A percentile compares a stretch with the other conserved stretches of the same genome.
Conservation (phyloP, 1,140 invertebrate species). For the Lamellibrachia luymesi region DNA sequence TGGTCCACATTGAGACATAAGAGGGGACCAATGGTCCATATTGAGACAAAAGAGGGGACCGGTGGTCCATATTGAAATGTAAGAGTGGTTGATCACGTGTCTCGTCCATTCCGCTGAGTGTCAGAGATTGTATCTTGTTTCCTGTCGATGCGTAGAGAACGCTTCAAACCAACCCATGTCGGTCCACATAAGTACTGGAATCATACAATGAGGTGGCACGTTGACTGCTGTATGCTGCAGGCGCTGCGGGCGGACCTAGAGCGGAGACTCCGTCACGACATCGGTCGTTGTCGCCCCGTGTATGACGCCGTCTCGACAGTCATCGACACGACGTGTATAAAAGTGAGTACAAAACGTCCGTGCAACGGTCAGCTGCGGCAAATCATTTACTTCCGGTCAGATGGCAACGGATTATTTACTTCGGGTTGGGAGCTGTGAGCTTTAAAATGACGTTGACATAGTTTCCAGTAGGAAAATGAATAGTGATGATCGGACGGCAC, state of each 20-base stretch:
- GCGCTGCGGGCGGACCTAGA: neutral
- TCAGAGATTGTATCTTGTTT: neutral
- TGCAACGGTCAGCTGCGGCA: too few relatives aligned
- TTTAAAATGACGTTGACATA: too few relatives aligned
- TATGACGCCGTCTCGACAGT: conserved; percentile 7
- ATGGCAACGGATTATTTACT: too few relatives aligned
- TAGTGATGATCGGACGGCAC: too few relatives aligned
- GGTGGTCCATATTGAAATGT: neutral
- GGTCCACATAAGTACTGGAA: too few relatives aligned
- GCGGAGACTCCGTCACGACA: neutral
- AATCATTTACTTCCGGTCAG: too few relatives aligned
- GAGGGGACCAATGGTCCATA: too few relatives aligned
- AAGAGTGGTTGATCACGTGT: neutral
- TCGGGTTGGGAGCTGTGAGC: too few relatives aligned
- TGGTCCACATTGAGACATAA: neutral
- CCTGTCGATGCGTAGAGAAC: too few relatives aligned
- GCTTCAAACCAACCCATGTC: neutral
- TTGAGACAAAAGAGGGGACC: too few relatives aligned
- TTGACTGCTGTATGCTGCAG: neutral
- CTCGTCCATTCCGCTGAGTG: neutral
- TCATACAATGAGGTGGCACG: neutral
- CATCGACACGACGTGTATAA: conserved; percentile 12
- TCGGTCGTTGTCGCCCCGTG: conserved; percentile 15
- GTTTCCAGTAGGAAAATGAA: too few relatives aligned
- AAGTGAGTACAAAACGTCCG: neutral